Base-by-base conservation (phyloP, 37 sponge, comb jelly and placozoan species). In the Aplysina aerophoba region DNA sequence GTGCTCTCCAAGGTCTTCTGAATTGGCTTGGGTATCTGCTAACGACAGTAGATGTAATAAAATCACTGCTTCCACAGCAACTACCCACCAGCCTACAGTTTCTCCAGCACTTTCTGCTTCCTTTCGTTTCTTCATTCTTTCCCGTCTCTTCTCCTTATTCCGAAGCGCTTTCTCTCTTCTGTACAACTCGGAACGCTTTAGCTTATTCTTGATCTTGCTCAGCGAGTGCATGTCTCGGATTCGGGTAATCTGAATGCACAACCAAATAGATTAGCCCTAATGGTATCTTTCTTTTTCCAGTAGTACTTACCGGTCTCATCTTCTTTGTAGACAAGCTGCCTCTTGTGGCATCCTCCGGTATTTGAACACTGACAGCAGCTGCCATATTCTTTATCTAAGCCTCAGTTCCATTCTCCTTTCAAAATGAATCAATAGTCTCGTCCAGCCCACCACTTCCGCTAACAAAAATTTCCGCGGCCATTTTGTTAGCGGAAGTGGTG, bases 1-100 rank as follows among this genome's bases (percentile, higher is more conserved):
- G 86, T 86, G 62, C 86, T 97, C 71, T 99, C 99, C 22, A 96
- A 87, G 5, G 99, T 99, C 40, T 81, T 79, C 13, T 93, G 99
- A 5, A 86, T 87, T 61, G 82, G 87, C 75, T 96, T 99, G 5
- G 95, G 92, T 28, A 84, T 83, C 55, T 91, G 84, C 41, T 71
- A 35, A 30, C 12, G 34, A 12, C 33, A 30, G 34, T 65, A 17
- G 4, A 60, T 33, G 78, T 65, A 4, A 35, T 69, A 31, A 1
- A 31, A 27, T 15, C 71, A 69, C 35, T 24, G 65, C 65, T 24
- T 63, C 27, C 11, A 63, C 11, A 24, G 11, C 65, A 63, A 27
- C 3, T 24, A 28, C 8, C 24, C 24, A 3, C 8, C 3, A 24
- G 11, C 86, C 75, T 39, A 96, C 92, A 73, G 91, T 85, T 4